phyloP scores from a whole-genome alignment of 2,888 invertebrate genomes.

The Omphaloscelis lunosa region DNA sequence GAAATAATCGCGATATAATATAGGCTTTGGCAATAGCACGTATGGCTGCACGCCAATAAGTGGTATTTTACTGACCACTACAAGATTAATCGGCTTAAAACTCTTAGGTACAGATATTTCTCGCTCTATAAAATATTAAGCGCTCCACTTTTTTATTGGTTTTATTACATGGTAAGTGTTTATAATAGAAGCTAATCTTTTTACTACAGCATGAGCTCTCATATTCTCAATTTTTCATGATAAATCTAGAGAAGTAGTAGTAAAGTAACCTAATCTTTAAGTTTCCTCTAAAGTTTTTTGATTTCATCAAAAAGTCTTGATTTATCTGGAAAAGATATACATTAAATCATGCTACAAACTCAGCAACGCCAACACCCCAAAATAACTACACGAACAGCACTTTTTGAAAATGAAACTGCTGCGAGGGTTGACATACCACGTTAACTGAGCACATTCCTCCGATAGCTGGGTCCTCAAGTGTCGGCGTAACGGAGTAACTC shows the following conservation, averaged over 20 bases:
- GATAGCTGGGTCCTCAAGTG: slow-evolving; percentile 70
- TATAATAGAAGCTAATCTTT: neutral
- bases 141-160: slow-evolving; percentile 16
- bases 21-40: slow-evolving; percentile 62
- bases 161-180: neutral
- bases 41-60: slow-evolving; percentile 67
- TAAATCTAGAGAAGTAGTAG: neutral
- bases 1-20: slow-evolving; percentile 47
- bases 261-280: neutral
- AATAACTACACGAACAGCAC: slow-evolving; percentile 40
- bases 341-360: neutral
- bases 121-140: slow-evolving; percentile 23
- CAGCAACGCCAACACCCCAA: slow-evolving; percentile 1
- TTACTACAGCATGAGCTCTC: neutral
- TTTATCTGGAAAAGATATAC: neutral
- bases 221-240: neutral
- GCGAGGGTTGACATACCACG: slow-evolving; percentile 64
- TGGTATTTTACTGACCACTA: slow-evolving; percentile 59
- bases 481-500: slow-evolving; percentile 70
- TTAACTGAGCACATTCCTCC: slow-evolving; percentile 77
- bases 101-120: slow-evolving; percentile 44
- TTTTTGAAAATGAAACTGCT: slow-evolving; percentile 60
- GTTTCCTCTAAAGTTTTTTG: too few relatives aligned
- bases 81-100: slow-evolving; percentile 60
- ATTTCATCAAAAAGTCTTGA: neutral